Evolutionary conservation across 2,113 vertebrate genomes (phyloP), one percentile per base, ranked within the genome.

Genomic region (Elephantulus edwardii): DNA sequence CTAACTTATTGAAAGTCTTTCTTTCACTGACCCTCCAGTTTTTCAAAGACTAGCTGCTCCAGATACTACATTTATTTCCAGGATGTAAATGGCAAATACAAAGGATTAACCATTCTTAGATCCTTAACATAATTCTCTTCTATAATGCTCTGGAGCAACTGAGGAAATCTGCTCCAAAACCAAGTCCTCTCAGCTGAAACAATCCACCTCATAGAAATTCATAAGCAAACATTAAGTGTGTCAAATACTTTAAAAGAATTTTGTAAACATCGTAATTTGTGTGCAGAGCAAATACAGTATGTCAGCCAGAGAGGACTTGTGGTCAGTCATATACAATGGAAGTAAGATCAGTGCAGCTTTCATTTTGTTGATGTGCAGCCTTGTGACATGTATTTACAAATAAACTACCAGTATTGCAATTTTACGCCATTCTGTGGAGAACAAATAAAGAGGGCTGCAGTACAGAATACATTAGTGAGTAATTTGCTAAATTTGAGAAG

Each of bases 1-100:
- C n/a, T n/a, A n/a, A n/a, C n/a, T n/a, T n/a, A n/a, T n/a, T n/a
- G n/a, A n/a, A n/a, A n/a, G n/a, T n/a, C n/a, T n/a, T n/a, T n/a
- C n/a, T n/a, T n/a, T n/a, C n/a, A n/a, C n/a, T n/a, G n/a, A n/a
- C n/a, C n/a, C n/a, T n/a, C n/a, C n/a, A n/a, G n/a, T n/a, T n/a
- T n/a, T n/a, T n/a, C n/a, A n/a, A n/a, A n/a, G n/a, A n/a, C n/a
- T n/a, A n/a, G n/a, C n/a, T n/a, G n/a, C n/a, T n/a, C n/a, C n/a
- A n/a, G n/a, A n/a, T n/a, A 20, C n/a, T 79, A 60, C 62, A 89
- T 86, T 75, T 54, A 78, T 60, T 90, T 79, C n/a, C 71, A 71
- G 58, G 7, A 40, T 48, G 28, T 76, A 87, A 79, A 72, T 48
- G 46, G 24, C 30, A 93, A 56, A 78, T 71, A 74, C 40, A 74